Conservation (phyloP, 1,140 invertebrate genomes). For the Macrostomum lignano region DNA sequence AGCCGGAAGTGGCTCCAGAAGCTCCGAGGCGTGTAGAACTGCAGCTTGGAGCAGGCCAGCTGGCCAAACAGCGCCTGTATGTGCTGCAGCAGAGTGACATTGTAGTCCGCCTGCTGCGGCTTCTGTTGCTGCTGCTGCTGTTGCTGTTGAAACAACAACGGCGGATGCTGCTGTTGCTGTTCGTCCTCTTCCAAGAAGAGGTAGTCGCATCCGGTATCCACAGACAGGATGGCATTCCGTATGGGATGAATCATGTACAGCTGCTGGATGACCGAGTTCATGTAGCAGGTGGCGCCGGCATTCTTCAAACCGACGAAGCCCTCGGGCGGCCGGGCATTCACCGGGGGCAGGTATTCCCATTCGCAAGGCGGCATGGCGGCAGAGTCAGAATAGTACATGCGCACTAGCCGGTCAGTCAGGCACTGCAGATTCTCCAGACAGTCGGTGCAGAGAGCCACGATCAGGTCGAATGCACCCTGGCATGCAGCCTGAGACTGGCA, state of each 20-base stretch:
- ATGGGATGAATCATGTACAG: slow-evolving; percentile 78
- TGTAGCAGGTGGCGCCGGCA: slow-evolving; percentile 90
- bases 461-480: slow-evolving; percentile 61
- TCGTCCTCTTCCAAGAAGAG: neutral
- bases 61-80: slow-evolving; percentile 92
- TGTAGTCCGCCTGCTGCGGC: no score
- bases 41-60: slow-evolving; percentile 67
- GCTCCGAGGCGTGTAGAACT: slow-evolving; percentile 79
- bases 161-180: no score
- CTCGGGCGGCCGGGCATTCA: slow-evolving; percentile 53
- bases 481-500: slow-evolving; percentile 55
- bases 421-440: slow-evolving; percentile 68
- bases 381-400: slow-evolving; percentile 52
- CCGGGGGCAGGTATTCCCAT: slow-evolving; percentile 86
- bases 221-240: slow-evolving; percentile 43
- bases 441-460: slow-evolving; percentile 55
- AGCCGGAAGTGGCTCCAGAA: slow-evolving; percentile 85
- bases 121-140: no score
- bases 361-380: slow-evolving; percentile 39
- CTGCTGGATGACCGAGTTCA: slow-evolving; percentile 80
- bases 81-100: slow-evolving; percentile 79
- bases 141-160: no score
- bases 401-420: slow-evolving; percentile 51
- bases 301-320: slow-evolving; percentile 91
- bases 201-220: slow-evolving; percentile 38